Conservation (phyloP, 2,113 vertebrate genomes). For the Felis catus region F.catus_Fca126_mat1.0 CM031415.1:205188001-205188500, state of each 20-base stretch:
- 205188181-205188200: too few species aligned
- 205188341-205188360: accelerated
- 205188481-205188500: background rate
- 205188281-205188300: background rate
- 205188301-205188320: background rate
- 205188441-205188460: background rate
- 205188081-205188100: accelerated
- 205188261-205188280: background rate
- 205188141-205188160: too few species aligned
- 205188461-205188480: background rate
- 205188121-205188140: accelerated
- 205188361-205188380: background rate
- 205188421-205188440: background rate
- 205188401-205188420: background rate
- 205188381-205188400: background rate
- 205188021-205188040: background rate
- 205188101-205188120: background rate
- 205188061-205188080: background rate
- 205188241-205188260: background rate
- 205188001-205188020: too few species aligned
- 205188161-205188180: background rate
- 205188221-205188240: background rate
- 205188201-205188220: too few species aligned
- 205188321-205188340: background rate
- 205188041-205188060: background rate